phyloP scores from a whole-genome alignment of 1,140 invertebrate species.

The Lepidurus couesii region DNA sequence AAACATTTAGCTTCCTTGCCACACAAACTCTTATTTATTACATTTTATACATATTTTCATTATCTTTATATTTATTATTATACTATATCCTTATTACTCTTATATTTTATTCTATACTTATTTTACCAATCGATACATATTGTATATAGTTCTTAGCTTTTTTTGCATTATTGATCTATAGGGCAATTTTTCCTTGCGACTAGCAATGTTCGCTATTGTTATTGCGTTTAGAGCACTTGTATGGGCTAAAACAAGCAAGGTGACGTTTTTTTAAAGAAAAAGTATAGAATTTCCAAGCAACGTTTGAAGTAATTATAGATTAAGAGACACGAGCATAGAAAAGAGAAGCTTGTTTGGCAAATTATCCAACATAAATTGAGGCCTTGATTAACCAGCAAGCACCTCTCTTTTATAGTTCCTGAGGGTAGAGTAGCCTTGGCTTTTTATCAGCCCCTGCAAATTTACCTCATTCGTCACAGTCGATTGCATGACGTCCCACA shows the following conservation, averaged over 20 bases:
- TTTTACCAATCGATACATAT: no score
- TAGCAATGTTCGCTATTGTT: neutral
- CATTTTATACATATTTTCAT: no score
- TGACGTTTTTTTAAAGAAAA: neutral
- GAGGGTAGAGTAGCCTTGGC: slow-evolving; percentile 2
- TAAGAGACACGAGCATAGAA: neutral
- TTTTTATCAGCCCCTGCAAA: slow-evolving; percentile 11
- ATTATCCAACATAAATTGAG: slow-evolving; percentile 12
- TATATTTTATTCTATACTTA: neutral
- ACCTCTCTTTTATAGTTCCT: neutral
- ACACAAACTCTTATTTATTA: no score
- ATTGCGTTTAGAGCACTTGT: neutral
- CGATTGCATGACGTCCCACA: slow-evolving; percentile 20
- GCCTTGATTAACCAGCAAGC: neutral
- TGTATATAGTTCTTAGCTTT: no score
- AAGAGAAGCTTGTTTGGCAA: slow-evolving; percentile 7
- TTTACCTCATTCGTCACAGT: slow-evolving; percentile 16
- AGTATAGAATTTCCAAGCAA: neutral
- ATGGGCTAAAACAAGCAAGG: no score
- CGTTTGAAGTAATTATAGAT: neutral
- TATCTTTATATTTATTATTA: no score
- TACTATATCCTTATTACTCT: no score
- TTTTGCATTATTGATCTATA: no score
- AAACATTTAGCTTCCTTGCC: no score
- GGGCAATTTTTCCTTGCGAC: no score